Conservation (phyloP, 2,113 vertebrate genomes). For the Pogonocichla stellata region DNA sequence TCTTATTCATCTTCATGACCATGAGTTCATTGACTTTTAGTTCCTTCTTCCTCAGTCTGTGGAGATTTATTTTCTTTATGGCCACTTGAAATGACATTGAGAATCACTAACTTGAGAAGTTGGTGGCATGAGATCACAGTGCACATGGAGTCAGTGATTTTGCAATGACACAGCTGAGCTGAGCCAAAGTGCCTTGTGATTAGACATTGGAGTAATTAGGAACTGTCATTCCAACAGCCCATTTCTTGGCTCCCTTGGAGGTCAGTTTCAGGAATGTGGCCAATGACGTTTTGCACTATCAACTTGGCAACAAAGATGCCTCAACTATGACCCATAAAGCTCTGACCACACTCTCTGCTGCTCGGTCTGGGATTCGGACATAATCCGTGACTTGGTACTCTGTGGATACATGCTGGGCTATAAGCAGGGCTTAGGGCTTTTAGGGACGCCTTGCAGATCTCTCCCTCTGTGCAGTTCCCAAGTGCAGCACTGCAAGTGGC, state of each 20-base stretch:
- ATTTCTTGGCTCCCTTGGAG: not conserved
- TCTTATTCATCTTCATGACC: constrained; percentile 86
- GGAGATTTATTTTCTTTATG: constrained; percentile 46
- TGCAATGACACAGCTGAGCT: not conserved
- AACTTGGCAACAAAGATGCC: not conserved
- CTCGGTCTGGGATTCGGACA: not conserved
- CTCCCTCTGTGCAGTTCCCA: not conserved
- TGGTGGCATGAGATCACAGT: not conserved
- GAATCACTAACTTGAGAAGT: not conserved
- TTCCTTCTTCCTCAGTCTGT: constrained; percentile 86
- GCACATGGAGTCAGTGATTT: not conserved
- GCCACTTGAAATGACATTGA: constrained; percentile 82
- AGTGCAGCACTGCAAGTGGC: not conserved
- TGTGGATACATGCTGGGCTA: not conserved
- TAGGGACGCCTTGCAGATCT: not conserved
- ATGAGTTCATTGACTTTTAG: constrained; percentile 92
- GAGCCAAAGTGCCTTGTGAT: not conserved
- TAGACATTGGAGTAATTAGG: not conserved
- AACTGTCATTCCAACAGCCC: not conserved
- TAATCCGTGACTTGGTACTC: not conserved
- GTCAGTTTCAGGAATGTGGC: not conserved
- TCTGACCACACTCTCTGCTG: not conserved
- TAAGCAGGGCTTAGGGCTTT: not conserved
- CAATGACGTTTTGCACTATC: not conserved
- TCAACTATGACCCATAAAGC: not conserved